Conservation (phyloP, 2,888 invertebrate genomes). For the Habroteleia sp. region DNA sequence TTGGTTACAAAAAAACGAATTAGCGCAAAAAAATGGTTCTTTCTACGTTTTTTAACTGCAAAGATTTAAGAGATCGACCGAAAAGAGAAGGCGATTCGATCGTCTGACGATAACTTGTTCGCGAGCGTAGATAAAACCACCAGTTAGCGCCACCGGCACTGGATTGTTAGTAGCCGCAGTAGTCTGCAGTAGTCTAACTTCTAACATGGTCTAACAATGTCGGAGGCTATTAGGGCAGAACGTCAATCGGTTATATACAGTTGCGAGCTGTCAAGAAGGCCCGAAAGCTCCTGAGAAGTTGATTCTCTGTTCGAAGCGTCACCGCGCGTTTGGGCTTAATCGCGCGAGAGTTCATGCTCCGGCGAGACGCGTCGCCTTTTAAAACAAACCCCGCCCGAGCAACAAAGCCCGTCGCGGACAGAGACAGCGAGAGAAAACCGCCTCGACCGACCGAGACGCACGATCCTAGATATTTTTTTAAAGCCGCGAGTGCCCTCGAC, state of each 20-base stretch:
- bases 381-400: constrained; percentile 9
- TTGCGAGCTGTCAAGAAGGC: constrained; percentile 32
- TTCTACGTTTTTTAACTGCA: too few relatives aligned
- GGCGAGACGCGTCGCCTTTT: constrained; percentile 6
- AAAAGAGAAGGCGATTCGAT: too few relatives aligned
- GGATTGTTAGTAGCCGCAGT: neutral
- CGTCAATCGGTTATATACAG: constrained; percentile 55
- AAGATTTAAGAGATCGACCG: too few relatives aligned
- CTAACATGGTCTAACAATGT: constrained; percentile 54
- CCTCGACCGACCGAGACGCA: constrained; percentile 5
- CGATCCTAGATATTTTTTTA: constrained; percentile 2
- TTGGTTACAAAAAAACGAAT: too few relatives aligned
- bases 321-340: neutral
- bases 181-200: too few relatives aligned
- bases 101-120: too few relatives aligned
- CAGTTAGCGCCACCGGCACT: neutral
- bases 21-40: too few relatives aligned
- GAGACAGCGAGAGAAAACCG: neutral
- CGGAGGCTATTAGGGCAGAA: constrained; percentile 51
- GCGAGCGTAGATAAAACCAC: neutral
- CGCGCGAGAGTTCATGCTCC: neutral
- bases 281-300: constrained; percentile 15
- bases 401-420: constrained; percentile 1
- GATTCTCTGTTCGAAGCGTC: neutral
- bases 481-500: constrained; percentile 11